Evolutionary conservation across 2,888 invertebrate species (phyloP), one percentile per base, ranked within the genome.

Genomic region (Diloba caeruleocephala): DNA sequence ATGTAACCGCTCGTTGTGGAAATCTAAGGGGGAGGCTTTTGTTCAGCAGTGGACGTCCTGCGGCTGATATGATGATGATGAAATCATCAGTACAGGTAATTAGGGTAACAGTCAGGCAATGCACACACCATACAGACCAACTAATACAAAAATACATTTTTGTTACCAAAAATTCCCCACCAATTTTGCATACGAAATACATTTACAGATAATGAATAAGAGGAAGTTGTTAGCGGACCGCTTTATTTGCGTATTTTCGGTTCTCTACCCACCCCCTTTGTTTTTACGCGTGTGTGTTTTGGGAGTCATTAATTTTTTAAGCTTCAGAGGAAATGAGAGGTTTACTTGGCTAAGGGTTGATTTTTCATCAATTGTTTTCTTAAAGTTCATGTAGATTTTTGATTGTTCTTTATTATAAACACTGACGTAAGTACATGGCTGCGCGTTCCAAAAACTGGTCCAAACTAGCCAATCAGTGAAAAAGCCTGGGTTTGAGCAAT

Each of bases 211-310:
- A 87, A 86, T 85, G 84, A 85, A 78, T 81, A 58, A 79, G 74
- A 85, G 89, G 90, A 91, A 90, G 87, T 87, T 87, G 90, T 89
- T 90, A 88, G 84, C 81, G 82, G 66, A 69, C 70, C 71, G 79
- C 66, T 75, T 79, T 81, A 85, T 87, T 85, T 82, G 82, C 83
- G 78, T 81, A 85, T 87, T 90, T 90, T 90, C 76, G 89, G 88
- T 78, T 74, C 79, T 78, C 75, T 74, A 54, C 68, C 63, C 69
- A 59, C 72, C 67, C 79, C 79, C 84, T 83, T 88, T 91, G 88
- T 85, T 88, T 85, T 83, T 79, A 63, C 67, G 62, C 88, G 88
- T 89, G 82, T 90, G 88, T 91, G 88, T 81, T 78, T 76, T 74
- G 81, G 78, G 76, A 82, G 79, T 90, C 90, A 85, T 89, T 90